Evolutionary conservation across 2,888 invertebrate genomes (phyloP).

Genomic region (Galeruca laticollis): DNA sequence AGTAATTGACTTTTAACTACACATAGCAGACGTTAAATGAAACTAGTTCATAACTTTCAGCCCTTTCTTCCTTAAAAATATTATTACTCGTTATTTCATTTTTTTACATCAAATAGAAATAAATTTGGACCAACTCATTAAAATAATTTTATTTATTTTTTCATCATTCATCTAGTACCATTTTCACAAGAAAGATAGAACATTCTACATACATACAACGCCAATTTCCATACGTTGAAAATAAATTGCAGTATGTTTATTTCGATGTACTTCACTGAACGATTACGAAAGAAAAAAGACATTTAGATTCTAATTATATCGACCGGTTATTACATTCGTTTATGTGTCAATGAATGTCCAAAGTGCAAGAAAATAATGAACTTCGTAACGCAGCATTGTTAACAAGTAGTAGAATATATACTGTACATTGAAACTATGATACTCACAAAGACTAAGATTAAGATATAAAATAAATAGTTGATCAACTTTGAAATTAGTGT

Average conservation of each 20-base stretch:
- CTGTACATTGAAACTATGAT: slow-evolving; percentile 10
- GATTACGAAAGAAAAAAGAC: slow-evolving; percentile 25
- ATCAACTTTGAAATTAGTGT: too few relatives aligned
- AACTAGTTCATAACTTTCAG: too few relatives aligned
- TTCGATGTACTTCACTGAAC: background rate
- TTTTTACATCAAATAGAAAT: too few relatives aligned
- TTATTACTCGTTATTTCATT: too few relatives aligned
- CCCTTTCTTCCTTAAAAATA: too few relatives aligned
- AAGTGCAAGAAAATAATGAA: slow-evolving; percentile 50
- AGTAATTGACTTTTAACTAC: too few relatives aligned
- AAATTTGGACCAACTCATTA: too few relatives aligned
- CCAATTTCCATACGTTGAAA: background rate
- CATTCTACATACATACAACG: background rate
- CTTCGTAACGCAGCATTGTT: slow-evolving; percentile 21
- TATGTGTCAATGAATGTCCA: slow-evolving; percentile 53
- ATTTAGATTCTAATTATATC: slow-evolving; percentile 42
- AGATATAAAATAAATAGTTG: background rate
- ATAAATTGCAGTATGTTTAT: slow-evolving; percentile 2
- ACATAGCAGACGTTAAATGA: too few relatives aligned
- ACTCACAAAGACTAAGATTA: background rate
- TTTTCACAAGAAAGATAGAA: too few relatives aligned
- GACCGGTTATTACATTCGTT: slow-evolving; percentile 44
- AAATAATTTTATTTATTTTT: too few relatives aligned
- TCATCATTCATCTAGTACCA: too few relatives aligned
- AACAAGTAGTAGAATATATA: slow-evolving; percentile 8